These are phyloP conservation scores for Amphiduros pacificus DNA, from an alignment of 2,888 invertebrate species.

Conservation along the genomic window DNA sequence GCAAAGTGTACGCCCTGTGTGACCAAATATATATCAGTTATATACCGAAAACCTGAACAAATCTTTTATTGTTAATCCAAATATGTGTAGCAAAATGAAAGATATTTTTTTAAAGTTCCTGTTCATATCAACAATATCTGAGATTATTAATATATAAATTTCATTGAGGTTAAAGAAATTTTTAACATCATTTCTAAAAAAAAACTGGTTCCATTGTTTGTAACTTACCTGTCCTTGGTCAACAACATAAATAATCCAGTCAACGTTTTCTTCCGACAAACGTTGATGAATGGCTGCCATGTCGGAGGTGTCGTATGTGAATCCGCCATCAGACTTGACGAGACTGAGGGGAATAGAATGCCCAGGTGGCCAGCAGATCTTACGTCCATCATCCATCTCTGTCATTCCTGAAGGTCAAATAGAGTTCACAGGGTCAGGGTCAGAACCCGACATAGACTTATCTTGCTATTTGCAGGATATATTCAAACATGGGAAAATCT, in stretches of 20 bases:
- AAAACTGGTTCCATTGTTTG: not conserved
- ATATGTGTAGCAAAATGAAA: too few species aligned
- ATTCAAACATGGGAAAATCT: too few species aligned
- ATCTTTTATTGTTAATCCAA: too few species aligned
- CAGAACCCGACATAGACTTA: too few species aligned
- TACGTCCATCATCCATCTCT: slow-evolving; percentile 69
- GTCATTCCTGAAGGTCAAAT: slow-evolving; percentile 67
- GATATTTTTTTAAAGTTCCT: too few species aligned
- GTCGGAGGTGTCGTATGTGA: slow-evolving; percentile 97
- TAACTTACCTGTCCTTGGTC: slow-evolving; percentile 85
- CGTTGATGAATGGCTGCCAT: slow-evolving; percentile 85
- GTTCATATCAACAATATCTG: too few species aligned
- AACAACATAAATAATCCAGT: slow-evolving; percentile 90
- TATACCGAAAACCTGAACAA: too few species aligned
- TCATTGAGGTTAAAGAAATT: not conserved
- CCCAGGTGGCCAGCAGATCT: slow-evolving; percentile 63
- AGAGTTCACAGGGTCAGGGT: too few species aligned
- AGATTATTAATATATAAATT: too few species aligned
- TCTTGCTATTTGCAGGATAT: too few species aligned
- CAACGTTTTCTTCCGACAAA: slow-evolving; percentile 71
- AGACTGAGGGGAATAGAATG: slow-evolving; percentile 80
- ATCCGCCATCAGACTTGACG: slow-evolving; percentile 94
- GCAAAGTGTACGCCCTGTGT: slow-evolving; percentile 71
- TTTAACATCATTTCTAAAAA: not conserved
- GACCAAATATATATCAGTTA: too few species aligned